Evolutionary conservation across 2,797 vertebrate genomes (phyloP).

Genomic region (Lycodopsis pacificus): DNA sequence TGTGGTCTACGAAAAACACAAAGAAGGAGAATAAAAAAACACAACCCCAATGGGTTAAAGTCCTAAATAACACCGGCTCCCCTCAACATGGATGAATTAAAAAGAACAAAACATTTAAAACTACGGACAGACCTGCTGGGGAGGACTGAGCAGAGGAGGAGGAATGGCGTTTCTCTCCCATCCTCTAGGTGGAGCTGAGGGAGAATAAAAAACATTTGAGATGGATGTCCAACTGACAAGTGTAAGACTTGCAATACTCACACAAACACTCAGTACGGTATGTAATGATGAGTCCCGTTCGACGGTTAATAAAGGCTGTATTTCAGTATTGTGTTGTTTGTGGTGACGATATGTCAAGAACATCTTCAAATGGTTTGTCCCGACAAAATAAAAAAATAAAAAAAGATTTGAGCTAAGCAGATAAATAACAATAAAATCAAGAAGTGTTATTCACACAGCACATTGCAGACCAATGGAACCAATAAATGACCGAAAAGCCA

Average conservation of each 20-base stretch:
- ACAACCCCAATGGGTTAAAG: not conserved
- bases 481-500: not conserved
- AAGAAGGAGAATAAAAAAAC: not conserved
- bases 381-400: not conserved
- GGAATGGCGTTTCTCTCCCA: conserved; percentile 83
- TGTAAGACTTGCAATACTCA: no score
- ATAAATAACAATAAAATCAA: not conserved
- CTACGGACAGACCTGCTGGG: conserved; percentile 76
- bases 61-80: not conserved
- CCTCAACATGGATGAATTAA: not conserved
- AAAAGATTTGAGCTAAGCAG: not conserved
- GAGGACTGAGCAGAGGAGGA: conserved; percentile 79
- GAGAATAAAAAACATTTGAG: not conserved
- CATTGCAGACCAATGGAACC: not conserved
- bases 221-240: not conserved
- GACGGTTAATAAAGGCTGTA: not conserved
- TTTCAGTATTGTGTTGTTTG: not conserved
- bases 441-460: not conserved
- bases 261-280: not conserved
- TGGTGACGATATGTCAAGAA: no score
- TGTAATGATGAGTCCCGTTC: not conserved
- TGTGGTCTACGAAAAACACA: not conserved
- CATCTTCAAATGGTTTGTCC: not conserved
- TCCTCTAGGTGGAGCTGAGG: conserved; percentile 82
- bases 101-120: not conserved